Base-by-base conservation (phyloP, 2,888 invertebrate genomes). In the Drosophila histrio region DNA sequence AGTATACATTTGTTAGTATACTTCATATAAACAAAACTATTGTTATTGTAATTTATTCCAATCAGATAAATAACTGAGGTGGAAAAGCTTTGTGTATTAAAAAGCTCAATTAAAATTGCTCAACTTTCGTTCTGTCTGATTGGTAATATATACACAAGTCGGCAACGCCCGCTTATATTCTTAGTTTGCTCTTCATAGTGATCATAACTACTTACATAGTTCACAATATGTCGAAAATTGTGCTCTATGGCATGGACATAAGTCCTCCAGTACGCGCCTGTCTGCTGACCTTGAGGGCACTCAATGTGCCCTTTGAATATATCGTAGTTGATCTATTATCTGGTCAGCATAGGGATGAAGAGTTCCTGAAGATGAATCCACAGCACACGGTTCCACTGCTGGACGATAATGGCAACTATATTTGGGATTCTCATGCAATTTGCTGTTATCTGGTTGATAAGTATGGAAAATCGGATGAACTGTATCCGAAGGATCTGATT, bases 181-280 rank as follows among this genome's bases (percentile, higher is more conserved):
- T 15, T n/a, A 43, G 49, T 24, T 15, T 26, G 22, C 21, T 50
- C 30, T 56, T n/a, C 28, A 22, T 24, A 22, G 36, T 8, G 21
- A 4, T 34, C 60, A 34, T 7, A 38, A 5, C 28, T 30, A 21
- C 11, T n/a, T n/a, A n/a, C n/a, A n/a, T n/a, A n/a, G n/a, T n/a
- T 22, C 0, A 2, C n/a, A 70, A 1, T 6, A 80, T 80, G 80
- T 19, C 74, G 4, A 87, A 64, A 24, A 38, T 88, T 1, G 47
- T 84, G 22, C 68, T 90, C 1, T 90, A 90, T 43, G 90, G 90
- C 2, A 13, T 63, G 2, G 76, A 80, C 26, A 17, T 77, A 0
- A 95, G 95, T 77, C 92, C 94, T 0, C 95, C 95, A n/a, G 94
- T 94, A 89, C 92, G 95, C 5, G 90, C 93, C 0, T 94, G 94